Conservation (phyloP, 1,140 invertebrate genomes). For the Oncopodura yosiiana region DNA sequence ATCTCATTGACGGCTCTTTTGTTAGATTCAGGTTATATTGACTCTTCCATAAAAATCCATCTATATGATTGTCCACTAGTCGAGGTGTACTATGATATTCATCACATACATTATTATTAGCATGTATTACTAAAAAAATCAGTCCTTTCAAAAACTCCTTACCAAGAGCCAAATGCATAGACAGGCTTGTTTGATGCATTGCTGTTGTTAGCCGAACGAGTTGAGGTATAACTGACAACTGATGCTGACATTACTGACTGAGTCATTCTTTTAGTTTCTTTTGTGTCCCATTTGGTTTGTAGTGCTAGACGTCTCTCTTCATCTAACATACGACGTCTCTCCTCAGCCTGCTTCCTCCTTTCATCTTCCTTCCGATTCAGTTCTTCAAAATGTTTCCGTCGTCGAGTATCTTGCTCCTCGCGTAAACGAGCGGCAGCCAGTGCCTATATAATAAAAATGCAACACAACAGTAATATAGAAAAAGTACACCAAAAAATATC, state of each 20-base stretch:
- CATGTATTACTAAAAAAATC: no score
- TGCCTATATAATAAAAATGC: slow-evolving; percentile 21
- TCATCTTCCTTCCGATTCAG: slow-evolving; percentile 27
- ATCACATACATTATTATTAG: no score
- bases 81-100: no score
- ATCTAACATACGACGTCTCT: slow-evolving; percentile 25
- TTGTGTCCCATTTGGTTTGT: slow-evolving; percentile 26
- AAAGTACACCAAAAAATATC: no score
- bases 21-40: slow-evolving; percentile 29
- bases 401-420: slow-evolving; percentile 28
- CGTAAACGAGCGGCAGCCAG: slow-evolving; percentile 20
- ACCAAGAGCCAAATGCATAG: slow-evolving; percentile 33
- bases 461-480: not conserved
- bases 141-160: no score
- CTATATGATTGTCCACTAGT: slow-evolving; percentile 31
- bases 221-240: no score
- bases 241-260: slow-evolving; percentile 1
- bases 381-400: slow-evolving; percentile 31
- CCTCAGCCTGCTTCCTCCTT: slow-evolving; percentile 29
- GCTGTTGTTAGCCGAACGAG: not conserved
- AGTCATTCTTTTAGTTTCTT: slow-evolving; percentile 11
- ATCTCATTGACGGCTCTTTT: slow-evolving; percentile 7
- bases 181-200: slow-evolving; percentile 9
- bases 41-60: slow-evolving; percentile 34
- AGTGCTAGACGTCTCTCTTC: slow-evolving; percentile 23